A percentile compares a stretch with the other conserved stretches of the same genome.
Evolutionary conservation across 2,797 vertebrate genomes (phyloP).

Genomic region (Chrysocyon brachyurus): DNA sequence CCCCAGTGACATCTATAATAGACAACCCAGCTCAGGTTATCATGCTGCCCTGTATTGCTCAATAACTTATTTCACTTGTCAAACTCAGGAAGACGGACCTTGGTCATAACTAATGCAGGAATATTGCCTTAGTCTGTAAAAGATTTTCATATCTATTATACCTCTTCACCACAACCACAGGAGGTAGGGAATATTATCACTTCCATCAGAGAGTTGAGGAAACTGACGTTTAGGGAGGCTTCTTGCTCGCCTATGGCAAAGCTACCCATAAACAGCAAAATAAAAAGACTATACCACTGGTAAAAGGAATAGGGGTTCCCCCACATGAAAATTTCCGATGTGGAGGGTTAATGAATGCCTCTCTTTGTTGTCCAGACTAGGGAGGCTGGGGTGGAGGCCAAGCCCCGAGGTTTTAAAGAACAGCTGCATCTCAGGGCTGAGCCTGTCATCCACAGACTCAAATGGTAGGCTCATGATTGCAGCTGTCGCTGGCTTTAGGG

Average conservation of each 20-base stretch:
- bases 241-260: neutral
- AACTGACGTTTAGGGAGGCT: neutral
- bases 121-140: neutral
- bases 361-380: neutral
- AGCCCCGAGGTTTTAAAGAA: neutral
- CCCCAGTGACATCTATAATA: neutral
- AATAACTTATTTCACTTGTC: neutral
- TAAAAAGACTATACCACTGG: neutral
- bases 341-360: neutral
- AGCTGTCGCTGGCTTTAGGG: constrained; percentile 66
- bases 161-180: neutral
- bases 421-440: constrained; percentile 44
- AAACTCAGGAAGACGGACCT: neutral
- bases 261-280: neutral
- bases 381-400: neutral
- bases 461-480: constrained; percentile 5
- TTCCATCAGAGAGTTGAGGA: neutral
- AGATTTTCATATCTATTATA: neutral
- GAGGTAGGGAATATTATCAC: neutral
- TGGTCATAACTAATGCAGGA: neutral
- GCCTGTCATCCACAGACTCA: neutral
- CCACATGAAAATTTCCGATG: neutral
- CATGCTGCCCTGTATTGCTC: neutral
- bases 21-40: neutral
- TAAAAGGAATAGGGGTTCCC: neutral